phyloP scores from a whole-genome alignment of 2,888 invertebrate species.

The Syritta pipiens region DNA sequence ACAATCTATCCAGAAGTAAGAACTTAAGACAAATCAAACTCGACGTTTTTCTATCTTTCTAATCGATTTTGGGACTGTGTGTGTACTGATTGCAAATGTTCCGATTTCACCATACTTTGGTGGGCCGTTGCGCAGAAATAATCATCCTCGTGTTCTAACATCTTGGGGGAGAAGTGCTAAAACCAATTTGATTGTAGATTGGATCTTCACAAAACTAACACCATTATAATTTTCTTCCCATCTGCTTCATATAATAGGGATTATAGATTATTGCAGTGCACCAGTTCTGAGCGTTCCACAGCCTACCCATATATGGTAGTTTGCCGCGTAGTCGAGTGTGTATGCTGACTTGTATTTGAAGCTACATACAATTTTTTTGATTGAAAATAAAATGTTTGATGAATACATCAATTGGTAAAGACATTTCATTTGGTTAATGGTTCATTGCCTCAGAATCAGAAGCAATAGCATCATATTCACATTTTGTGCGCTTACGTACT shows the following conservation, averaged over 20 bases:
- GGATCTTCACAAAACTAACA: conserved; percentile 18
- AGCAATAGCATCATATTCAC: no score
- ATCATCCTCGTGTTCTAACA: background rate
- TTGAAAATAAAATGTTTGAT: conserved; percentile 8
- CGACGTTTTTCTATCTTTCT: background rate
- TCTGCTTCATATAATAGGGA: background rate
- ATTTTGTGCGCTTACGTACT: no score
- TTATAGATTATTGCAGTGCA: conserved; percentile 3
- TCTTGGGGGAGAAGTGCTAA: conserved; percentile 18
- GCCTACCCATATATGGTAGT: background rate
- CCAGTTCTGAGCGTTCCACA: background rate
- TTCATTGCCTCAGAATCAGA: no score
- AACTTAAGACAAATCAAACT: no score
- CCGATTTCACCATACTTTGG: background rate
- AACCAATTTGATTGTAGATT: conserved; percentile 16
- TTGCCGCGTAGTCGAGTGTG: background rate
- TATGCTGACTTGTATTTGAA: background rate
- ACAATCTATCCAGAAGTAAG: no score
- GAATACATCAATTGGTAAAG: conserved; percentile 2
- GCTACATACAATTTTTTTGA: background rate
- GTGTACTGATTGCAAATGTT: background rate
- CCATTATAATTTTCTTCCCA: conserved; percentile 8
- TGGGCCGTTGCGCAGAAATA: background rate
- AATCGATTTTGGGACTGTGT: conserved; percentile 3
- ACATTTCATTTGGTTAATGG: no score